Evolutionary conservation across 2,888 invertebrate species (phyloP), one percentile per base, ranked within the genome.

Genomic region (Elmis aenea): DNA sequence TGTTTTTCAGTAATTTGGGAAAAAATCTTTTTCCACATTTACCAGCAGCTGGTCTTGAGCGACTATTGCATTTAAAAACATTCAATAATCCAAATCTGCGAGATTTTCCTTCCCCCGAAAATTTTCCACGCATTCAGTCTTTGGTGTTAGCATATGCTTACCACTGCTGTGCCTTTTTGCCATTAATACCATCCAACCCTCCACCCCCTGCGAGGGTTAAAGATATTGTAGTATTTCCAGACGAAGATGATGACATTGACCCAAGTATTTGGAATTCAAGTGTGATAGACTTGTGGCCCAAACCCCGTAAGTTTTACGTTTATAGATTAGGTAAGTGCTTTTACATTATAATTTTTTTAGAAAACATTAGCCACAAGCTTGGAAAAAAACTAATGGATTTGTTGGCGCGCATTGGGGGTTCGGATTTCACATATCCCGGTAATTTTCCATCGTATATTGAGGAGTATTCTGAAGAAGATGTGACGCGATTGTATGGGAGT

Each of bases 131-230:
- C 18, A 87, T 94, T 46, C 83, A 87, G 70, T 85, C 83, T 6
- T 73, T 94, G 58, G 82, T 88, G 22, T 71, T 95, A 21, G 88
- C 93, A 1, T 95, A 94, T 68, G 94, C 95, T 49, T 96, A 95
- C 70, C 95, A 96, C 66, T 96, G 95, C 71, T 95, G 95, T 69
- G 85, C 89, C 45, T 93, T 89, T 69, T 66, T 88, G 58, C 81
- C 85, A 26, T 68, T 82, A 52, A 74, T 78, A 51, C 77, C 78
- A 33, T 70, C 63, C 49, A 62, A 54, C 40, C 70, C 64, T 0
- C 73, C 73, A n/a, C 71, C 68, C 3, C 70, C 68, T 4, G 40
- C 37, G 5, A 59, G 75, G 49, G 58, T 76, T 36, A 70, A 77
- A 53, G 84, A 85, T 55, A 74, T 79, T 0, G 77, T 85, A 1